Percentiles rank a stretch among this genome's conserved stretches.
These are phyloP conservation scores for Nipponia nippon DNA, from an alignment of 2,113 vertebrate genomes.

Conservation along the genomic window DNA sequence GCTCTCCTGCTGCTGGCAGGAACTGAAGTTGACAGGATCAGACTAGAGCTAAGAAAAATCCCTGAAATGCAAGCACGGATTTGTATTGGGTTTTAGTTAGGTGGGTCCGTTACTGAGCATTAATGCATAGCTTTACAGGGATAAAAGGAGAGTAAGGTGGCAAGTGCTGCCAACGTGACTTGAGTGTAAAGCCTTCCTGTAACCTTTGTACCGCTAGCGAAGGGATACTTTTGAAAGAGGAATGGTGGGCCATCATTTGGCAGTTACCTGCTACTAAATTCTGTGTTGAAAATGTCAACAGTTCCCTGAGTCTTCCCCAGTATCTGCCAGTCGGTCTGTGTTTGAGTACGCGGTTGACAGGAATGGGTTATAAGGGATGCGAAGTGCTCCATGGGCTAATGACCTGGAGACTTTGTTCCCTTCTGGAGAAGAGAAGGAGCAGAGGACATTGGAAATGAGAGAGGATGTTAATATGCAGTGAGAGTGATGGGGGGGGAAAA, in stretches of 20 bases:
- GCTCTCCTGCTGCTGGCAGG: neutral
- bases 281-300: neutral
- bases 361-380: neutral
- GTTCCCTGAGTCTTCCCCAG: neutral
- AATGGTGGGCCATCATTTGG: neutral
- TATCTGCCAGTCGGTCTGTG: neutral
- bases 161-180: neutral
- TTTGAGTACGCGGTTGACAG: neutral
- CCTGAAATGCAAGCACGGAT: fast-evolving
- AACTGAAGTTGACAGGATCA: neutral
- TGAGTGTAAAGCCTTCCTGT: neutral
- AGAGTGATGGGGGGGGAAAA: neutral
- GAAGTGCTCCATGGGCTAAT: neutral
- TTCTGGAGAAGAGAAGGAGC: neutral
- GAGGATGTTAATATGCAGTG: neutral
- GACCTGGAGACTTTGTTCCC: neutral
- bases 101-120: neutral
- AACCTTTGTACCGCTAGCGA: neutral
- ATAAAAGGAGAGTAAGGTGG: neutral
- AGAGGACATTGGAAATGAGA: neutral
- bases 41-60: neutral
- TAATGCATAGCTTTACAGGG: neutral
- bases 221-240: neutral
- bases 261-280: neutral
- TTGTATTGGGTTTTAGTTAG: neutral